phyloP scores from a whole-genome alignment of 2,888 invertebrate genomes.

The Emmelina monodactyla region DNA sequence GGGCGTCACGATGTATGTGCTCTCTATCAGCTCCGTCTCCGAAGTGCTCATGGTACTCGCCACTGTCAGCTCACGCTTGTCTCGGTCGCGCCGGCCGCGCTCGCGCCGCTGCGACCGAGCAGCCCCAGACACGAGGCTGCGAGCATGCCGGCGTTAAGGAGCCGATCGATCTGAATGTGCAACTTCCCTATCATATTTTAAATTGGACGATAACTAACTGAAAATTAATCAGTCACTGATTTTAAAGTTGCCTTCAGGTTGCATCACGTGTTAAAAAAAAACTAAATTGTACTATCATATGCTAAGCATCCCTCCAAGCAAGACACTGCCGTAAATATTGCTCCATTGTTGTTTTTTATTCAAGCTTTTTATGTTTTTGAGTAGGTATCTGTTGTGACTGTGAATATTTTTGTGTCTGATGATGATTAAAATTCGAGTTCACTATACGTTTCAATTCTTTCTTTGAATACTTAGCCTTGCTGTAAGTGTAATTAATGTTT shows the following conservation, averaged over 20 bases:
- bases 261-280: conserved; percentile 23
- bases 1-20: conserved; percentile 97
- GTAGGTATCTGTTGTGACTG: conserved; percentile 43
- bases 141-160: conserved; percentile 46
- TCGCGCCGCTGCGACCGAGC: conserved; percentile 41
- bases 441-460: conserved; percentile 25
- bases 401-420: conserved; percentile 32
- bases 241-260: not conserved
- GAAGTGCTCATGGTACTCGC: conserved; percentile 95
- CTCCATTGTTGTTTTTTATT: conserved; percentile 38
- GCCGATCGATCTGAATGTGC: conserved; percentile 27
- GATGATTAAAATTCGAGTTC: too few species aligned
- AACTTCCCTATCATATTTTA: too few species aligned
- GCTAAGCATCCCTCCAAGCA: conserved; percentile 35
- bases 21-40: conserved; percentile 97
- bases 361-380: conserved; percentile 47
- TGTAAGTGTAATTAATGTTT: conserved; percentile 37
- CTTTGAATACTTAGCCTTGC: conserved; percentile 34
- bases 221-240: too few species aligned
- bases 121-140: conserved; percentile 63
- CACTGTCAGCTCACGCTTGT: conserved; percentile 58
- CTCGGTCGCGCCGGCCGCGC: conserved; percentile 37
- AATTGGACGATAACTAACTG: too few species aligned
- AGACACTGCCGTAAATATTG: conserved; percentile 32
- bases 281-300: conserved; percentile 36